Evolutionary conservation across 1,140 invertebrate species (phyloP).

Genomic region (Parapsyche elsis): DNA sequence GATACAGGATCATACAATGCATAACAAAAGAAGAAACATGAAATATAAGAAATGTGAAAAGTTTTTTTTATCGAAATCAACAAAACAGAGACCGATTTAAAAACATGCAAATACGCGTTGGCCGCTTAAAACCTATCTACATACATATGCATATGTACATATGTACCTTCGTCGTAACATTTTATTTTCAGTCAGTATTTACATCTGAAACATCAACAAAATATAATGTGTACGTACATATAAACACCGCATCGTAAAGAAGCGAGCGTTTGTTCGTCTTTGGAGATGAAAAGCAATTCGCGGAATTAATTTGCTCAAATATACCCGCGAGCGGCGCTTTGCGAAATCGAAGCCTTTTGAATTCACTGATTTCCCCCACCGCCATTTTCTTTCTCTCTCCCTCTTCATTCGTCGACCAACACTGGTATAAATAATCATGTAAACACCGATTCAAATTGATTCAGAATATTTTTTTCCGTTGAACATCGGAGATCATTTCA

Average conservation of each 20-base stretch:
- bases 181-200: constrained; percentile 12
- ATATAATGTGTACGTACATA: neutral
- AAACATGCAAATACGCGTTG: neutral
- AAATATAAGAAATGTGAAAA: neutral
- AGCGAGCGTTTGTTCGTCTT: neutral
- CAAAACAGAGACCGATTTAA: neutral
- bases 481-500: no score
- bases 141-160: neutral
- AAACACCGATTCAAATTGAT: no score
- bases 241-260: neutral
- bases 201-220: constrained; percentile 20
- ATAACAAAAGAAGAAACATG: neutral
- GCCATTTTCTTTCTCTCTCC: no score
- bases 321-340: constrained; percentile 3
- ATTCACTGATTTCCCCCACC: neutral
- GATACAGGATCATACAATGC: neutral
- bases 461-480: no score
- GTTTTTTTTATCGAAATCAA: no score
- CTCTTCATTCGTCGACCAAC: neutral
- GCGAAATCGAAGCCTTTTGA: constrained; percentile 17
- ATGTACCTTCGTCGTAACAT: neutral
- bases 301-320: constrained; percentile 16
- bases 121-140: neutral
- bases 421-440: no score
- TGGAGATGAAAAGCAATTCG: neutral